Conservation (phyloP, 2,888 invertebrate species). For the Leucania comma region DNA sequence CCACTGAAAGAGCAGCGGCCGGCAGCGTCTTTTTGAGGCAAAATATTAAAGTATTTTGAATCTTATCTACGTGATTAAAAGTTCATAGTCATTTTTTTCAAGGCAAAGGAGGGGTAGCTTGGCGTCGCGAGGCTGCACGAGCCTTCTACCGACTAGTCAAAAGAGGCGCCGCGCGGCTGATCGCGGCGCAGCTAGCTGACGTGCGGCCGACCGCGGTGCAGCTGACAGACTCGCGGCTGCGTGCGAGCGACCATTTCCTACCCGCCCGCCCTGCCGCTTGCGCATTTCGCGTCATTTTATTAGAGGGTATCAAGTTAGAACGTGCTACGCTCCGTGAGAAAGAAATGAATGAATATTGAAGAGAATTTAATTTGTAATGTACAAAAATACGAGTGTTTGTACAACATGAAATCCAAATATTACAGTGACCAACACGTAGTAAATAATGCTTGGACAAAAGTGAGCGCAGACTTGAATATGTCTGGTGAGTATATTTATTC, state of each 20-base stretch:
- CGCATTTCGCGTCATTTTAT: conserved; percentile 11
- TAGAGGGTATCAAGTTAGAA: conserved; percentile 18
- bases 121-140: conserved; percentile 23
- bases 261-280: conserved; percentile 17
- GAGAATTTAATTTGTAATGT: conserved; percentile 21
- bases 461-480: conserved; percentile 20
- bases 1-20: no score
- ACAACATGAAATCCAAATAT: conserved; percentile 16
- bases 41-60: no score
- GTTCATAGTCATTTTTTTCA: conserved; percentile 11
- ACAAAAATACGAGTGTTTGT: conserved; percentile 25
- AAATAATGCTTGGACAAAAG: conserved; percentile 25
- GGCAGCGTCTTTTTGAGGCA: no score
- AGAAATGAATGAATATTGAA: conserved; percentile 9
- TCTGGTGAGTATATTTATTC: conserved; percentile 24
- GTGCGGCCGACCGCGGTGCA: conserved; percentile 19
- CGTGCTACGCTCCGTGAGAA: conserved; percentile 10
- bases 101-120: conserved; percentile 19
- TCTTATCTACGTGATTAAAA: no score
- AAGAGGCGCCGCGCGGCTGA: conserved; percentile 23
- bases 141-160: conserved; percentile 22
- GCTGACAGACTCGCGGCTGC: conserved; percentile 23
- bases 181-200: conserved; percentile 16
- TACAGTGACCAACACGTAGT: conserved; percentile 5
- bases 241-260: conserved; percentile 17